Percentiles rank a stretch among this genome's conserved stretches.
These are phyloP conservation scores for Gymnorhina tibicen DNA, from an alignment of 2,113 vertebrate genomes.

Conservation along the genomic window DNA sequence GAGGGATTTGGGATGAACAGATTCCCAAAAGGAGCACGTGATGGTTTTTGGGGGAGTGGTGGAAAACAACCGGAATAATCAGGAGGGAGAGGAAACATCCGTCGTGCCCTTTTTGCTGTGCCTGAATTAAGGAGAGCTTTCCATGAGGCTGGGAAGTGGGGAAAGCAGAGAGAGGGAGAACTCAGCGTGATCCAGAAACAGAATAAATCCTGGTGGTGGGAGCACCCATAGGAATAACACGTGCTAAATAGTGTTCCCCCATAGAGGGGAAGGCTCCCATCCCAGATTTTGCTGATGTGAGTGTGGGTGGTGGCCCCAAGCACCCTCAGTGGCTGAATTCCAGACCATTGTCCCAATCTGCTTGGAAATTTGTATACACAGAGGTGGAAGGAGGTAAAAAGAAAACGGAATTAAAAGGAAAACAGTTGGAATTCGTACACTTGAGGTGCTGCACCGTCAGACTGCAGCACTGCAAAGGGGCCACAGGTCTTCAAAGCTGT, in stretches of 20 bases:
- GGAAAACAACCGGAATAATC: neutral
- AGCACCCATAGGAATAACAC: neutral
- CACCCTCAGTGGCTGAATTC: neutral
- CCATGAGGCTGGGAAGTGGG: neutral
- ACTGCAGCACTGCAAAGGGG: neutral
- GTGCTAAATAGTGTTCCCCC: neutral
- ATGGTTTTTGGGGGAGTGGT: neutral
- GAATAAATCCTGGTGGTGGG: neutral
- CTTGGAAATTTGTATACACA: neutral
- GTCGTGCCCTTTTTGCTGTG: rapidly evolving
- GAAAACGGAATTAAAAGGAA: neutral
- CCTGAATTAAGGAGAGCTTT: neutral
- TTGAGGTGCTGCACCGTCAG: neutral
- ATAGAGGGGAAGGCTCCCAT: neutral
- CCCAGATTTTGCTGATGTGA: neutral
- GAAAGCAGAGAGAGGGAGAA: neutral
- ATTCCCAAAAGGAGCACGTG: rapidly evolving
- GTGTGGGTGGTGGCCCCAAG: neutral
- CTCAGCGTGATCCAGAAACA: neutral
- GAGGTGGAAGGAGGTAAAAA: neutral
- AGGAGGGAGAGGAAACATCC: neutral
- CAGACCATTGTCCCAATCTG: neutral
- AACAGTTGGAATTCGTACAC: neutral
- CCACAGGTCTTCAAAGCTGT: neutral
- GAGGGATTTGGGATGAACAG: neutral